phyloP scores from a whole-genome alignment of 2,888 invertebrate species.

The Phragmatobia fuliginosa region DNA sequence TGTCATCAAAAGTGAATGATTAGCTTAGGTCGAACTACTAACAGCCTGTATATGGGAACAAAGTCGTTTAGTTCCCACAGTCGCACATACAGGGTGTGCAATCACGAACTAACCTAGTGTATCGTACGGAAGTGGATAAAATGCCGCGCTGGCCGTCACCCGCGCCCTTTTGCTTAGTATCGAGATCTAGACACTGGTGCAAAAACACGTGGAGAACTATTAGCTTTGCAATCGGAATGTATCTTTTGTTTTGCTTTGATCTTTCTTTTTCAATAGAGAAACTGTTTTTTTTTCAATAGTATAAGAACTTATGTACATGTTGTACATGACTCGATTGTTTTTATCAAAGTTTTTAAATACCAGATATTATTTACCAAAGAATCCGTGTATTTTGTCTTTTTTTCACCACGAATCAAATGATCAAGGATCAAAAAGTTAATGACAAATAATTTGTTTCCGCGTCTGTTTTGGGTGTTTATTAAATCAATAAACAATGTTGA shows the following conservation, averaged over 20 bases:
- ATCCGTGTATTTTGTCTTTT: conserved; percentile 31
- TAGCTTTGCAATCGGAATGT: conserved; percentile 47
- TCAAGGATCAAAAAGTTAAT: conserved; percentile 49
- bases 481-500: conserved; percentile 47
- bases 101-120: conserved; percentile 83
- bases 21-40: conserved; percentile 36
- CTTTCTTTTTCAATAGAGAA: background rate
- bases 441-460: conserved; percentile 57
- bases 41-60: conserved; percentile 70
- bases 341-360: conserved; percentile 27
- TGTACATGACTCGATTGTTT: conserved; percentile 8
- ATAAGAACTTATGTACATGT: background rate
- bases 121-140: conserved; percentile 81
- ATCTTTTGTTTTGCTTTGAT: conserved; percentile 31
- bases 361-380: conserved; percentile 10
- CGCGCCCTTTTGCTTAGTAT: conserved; percentile 79
- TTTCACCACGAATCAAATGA: conserved; percentile 29
- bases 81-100: conserved; percentile 81
- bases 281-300: background rate
- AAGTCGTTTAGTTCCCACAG: conserved; percentile 81
- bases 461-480: conserved; percentile 55
- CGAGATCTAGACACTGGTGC: conserved; percentile 66
- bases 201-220: conserved; percentile 55
- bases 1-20: background rate
- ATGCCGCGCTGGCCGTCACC: conserved; percentile 78